A percentile compares a stretch with the other conserved stretches of the same genome.
These are phyloP conservation scores for Apolygus lucorum DNA, from an alignment of 1,140 invertebrate genomes.

Conservation along the genomic window DNA sequence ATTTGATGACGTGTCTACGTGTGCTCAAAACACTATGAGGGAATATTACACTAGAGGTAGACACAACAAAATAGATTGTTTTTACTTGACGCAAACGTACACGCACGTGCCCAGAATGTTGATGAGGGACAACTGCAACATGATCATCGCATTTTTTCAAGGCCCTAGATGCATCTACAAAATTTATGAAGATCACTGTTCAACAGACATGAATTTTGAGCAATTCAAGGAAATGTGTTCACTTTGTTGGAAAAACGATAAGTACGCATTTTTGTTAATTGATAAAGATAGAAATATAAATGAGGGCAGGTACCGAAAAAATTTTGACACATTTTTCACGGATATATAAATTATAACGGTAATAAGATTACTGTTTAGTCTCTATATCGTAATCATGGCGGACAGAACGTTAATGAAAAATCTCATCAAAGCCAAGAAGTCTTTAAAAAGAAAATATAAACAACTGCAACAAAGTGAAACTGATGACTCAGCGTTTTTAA, in stretches of 20 bases:
- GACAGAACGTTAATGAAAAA: too few relatives aligned
- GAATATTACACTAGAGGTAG: conserved; percentile 39
- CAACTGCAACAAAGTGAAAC: too few relatives aligned
- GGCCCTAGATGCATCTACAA: conserved; percentile 7
- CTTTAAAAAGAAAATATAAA: neutral
- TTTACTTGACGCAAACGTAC: conserved; percentile 39
- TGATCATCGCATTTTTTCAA: conserved; percentile 32
- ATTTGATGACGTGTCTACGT: conserved; percentile 40
- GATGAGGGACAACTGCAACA: conserved; percentile 39
- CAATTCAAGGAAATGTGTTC: conserved; percentile 15
- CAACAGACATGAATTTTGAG: conserved; percentile 13
- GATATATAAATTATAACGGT: neutral
- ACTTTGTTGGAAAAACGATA: conserved; percentile 8
- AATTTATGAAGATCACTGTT: conserved; percentile 22
- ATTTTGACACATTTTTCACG: conserved; percentile 33
- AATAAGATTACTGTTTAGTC: neutral
- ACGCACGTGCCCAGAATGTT: conserved; percentile 39
- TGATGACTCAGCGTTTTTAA: too few relatives aligned
- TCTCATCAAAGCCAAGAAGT: neutral
- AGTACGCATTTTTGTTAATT: conserved; percentile 36
- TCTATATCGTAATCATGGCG: neutral
- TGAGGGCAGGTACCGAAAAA: conserved; percentile 35
- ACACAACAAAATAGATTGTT: conserved; percentile 37
- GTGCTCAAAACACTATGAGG: conserved; percentile 37
- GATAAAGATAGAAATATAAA: conserved; percentile 35